Evolutionary conservation across 2,113 vertebrate species (phyloP).

Genomic region (Aegotheles bennettii): DNA sequence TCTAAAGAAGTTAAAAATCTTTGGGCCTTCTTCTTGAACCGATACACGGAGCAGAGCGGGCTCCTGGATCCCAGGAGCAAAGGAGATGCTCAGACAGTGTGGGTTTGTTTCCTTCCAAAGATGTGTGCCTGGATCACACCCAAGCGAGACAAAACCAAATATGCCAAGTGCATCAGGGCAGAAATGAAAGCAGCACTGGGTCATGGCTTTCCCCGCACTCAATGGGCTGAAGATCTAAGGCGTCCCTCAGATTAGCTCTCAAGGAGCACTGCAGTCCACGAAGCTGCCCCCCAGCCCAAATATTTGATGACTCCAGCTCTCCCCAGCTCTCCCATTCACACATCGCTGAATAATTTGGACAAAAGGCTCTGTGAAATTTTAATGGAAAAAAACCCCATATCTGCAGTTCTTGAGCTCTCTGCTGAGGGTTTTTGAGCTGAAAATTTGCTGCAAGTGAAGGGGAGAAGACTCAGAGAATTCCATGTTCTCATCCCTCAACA

Average conservation of each 20-base stretch:
- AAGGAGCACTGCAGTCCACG: neutral
- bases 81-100: neutral
- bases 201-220: neutral
- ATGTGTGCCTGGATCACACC: neutral
- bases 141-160: neutral
- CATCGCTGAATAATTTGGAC: neutral
- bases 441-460: neutral
- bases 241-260: neutral
- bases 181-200: neutral
- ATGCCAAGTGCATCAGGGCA: neutral
- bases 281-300: neutral
- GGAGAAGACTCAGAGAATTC: neutral
- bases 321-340: neutral
- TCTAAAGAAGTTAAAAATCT: neutral
- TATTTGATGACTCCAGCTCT: neutral
- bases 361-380: neutral
- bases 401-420: neutral
- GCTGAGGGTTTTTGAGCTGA: neutral
- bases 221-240: slow-evolving; percentile 1
- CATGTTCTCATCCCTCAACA: neutral
- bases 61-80: neutral
- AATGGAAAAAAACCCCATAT: neutral
- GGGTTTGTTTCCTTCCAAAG: neutral
- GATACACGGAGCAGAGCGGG: neutral
- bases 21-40: neutral